A percentile compares a stretch with the other conserved stretches of the same genome.
These are phyloP conservation scores for Gavialis gangeticus DNA, from an alignment of 2,113 vertebrate species.

Conservation along the genomic window DNA sequence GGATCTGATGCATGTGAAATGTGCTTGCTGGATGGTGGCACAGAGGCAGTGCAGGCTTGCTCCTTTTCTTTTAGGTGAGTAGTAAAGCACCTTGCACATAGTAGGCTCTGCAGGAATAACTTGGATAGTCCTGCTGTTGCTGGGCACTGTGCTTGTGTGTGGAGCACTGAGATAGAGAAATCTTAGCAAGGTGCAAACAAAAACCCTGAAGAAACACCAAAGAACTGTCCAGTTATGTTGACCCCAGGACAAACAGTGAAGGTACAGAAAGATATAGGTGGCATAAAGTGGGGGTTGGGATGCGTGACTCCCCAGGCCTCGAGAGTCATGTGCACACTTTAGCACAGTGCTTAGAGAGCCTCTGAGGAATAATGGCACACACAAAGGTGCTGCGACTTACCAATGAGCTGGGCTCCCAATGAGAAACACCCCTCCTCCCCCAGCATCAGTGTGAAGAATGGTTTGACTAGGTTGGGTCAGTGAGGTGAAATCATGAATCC, in stretches of 20 bases:
- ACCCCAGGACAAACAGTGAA: background rate
- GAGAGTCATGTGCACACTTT: background rate
- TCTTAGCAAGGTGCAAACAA: background rate
- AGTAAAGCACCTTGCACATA: accelerated
- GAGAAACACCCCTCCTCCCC: background rate
- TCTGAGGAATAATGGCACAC: background rate
- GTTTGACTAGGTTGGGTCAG: background rate
- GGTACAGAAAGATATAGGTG: background rate
- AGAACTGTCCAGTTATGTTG: background rate
- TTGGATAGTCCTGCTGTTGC: background rate
- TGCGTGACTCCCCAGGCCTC: background rate
- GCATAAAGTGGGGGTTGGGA: background rate
- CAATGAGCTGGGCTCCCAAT: background rate
- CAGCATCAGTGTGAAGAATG: background rate
- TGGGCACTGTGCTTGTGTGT: background rate
- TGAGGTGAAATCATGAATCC: background rate
- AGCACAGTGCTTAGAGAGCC: background rate
- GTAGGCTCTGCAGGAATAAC: background rate
- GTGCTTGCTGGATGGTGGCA: too few relatives aligned
- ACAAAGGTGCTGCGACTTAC: background rate
- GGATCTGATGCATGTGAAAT: too few relatives aligned
- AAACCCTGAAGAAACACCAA: background rate
- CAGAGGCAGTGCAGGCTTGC: too few relatives aligned
- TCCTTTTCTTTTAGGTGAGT: background rate
- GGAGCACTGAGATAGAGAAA: background rate